phyloP scores from a whole-genome alignment of 2,888 invertebrate species.

The Oscheius sp. region DNA sequence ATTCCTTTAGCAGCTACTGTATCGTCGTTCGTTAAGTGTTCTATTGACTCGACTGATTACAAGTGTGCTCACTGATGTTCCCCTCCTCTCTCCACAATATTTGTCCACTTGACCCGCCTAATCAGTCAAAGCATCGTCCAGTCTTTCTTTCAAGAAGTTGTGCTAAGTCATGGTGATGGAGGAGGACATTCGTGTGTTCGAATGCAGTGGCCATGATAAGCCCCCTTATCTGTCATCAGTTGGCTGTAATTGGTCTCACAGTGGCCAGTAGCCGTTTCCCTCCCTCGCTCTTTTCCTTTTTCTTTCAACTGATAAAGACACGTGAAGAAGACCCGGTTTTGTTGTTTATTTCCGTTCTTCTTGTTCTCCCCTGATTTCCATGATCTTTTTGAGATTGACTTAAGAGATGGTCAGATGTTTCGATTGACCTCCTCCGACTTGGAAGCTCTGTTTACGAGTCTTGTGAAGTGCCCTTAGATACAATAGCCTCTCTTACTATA shows the following conservation, averaged over 20 bases:
- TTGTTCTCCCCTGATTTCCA: no score
- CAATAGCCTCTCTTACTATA: neutral
- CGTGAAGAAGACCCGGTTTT: no score
- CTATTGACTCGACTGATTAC: slow-evolving; percentile 30
- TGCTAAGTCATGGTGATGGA: no score
- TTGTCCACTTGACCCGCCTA: slow-evolving; percentile 24
- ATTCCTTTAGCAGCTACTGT: slow-evolving; percentile 9
- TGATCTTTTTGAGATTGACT: no score
- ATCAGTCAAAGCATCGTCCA: slow-evolving; percentile 17
- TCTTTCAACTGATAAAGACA: no score
- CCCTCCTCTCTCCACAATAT: slow-evolving; percentile 14
- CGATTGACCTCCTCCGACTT: no score
- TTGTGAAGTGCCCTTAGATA: slow-evolving; percentile 11
- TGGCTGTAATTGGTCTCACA: neutral
- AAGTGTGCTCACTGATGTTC: slow-evolving; percentile 28
- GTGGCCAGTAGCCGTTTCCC: neutral
- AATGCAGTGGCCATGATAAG: neutral
- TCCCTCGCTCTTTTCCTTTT: neutral
- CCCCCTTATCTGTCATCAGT: neutral
- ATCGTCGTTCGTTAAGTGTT: slow-evolving; percentile 14
- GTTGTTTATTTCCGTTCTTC: no score
- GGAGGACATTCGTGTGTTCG: neutral
- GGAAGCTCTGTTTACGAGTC: no score
- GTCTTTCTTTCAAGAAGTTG: neutral
- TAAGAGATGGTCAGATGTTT: no score